Evolutionary conservation across 2,113 vertebrate species (phyloP), one percentile per base, ranked within the genome.

Genomic region (Morone chrysops): DNA sequence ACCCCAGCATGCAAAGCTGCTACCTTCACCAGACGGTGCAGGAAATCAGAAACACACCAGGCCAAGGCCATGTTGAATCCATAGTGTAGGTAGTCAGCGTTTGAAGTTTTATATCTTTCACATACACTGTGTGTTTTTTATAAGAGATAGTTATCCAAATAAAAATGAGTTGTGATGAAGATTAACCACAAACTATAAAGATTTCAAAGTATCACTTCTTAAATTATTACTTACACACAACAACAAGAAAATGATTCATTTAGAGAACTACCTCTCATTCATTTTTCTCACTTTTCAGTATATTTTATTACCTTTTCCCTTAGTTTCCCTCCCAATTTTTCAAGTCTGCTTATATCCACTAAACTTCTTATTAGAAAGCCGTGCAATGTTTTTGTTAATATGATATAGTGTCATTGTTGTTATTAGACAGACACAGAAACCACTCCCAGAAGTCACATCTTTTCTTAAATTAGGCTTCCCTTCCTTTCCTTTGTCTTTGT

Each of bases 1-100:
- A 92, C 92, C 90, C 85, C 92, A 92, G 91, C 91, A 86, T 88
- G 91, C 91, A 85, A 86, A 92, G 89, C 90, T 90, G 89, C 91
- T 87, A 68, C 81, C 87, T 83, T 89, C 74, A 78, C 71, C 88
- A 88, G 84, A 88, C 87, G 87, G 90, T 25, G 75, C 84, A 90
- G 92, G 85, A 92, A 88, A 92, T 85, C 90, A 86, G 73, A 78
- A 86, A 85, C 89, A 88, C 74, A 88, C 70, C 70, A 71, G 78
- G 82, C 75, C 76, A 74, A 80, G 65, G 60, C 82, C 16, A 12
- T 72, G 80, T 72, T 79, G 25, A 66, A 65, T 62, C 50, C 47
- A 47, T n/a, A 48, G 36, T 48, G 75, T 36, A 61, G 74, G 54
- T 78, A 84, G 75, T 79, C 56, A 54, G 76, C 31, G 31, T 31